These are phyloP conservation scores for Perca flavescens DNA, from an alignment of 2,113 vertebrate genomes.

Conservation along the genomic window DNA sequence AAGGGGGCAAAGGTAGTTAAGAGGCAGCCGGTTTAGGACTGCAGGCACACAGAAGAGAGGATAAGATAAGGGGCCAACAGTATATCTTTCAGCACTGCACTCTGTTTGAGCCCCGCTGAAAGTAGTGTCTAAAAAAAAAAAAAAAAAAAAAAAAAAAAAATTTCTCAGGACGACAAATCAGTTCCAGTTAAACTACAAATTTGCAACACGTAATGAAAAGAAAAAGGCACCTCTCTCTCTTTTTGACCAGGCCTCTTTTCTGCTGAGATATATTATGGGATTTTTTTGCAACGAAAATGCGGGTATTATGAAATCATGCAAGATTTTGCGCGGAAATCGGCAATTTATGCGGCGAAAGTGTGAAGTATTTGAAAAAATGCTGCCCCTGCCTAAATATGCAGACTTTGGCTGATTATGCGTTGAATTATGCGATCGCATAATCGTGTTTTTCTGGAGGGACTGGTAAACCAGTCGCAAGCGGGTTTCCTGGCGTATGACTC, in stretches of 20 bases:
- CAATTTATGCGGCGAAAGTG: too few relatives aligned
- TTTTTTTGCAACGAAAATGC: too few relatives aligned
- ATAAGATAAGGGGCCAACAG: slow-evolving; percentile 51
- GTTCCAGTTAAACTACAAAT: slow-evolving; percentile 50
- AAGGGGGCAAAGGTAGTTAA: slow-evolving; percentile 65
- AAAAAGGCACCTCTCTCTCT: slow-evolving; percentile 42
- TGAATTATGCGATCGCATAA: too few relatives aligned
- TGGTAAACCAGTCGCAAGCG: too few relatives aligned
- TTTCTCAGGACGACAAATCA: slow-evolving; percentile 56
- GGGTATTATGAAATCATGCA: too few relatives aligned
- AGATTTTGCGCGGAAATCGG: too few relatives aligned
- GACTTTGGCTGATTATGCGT: too few relatives aligned
- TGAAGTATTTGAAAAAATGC: too few relatives aligned
- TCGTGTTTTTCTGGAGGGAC: too few relatives aligned
- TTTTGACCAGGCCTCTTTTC: slow-evolving; percentile 49
- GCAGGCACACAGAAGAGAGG: slow-evolving; percentile 51
- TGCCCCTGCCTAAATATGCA: too few relatives aligned
- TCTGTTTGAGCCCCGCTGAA: slow-evolving; percentile 52
- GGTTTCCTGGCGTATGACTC: too few relatives aligned
- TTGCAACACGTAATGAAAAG: slow-evolving; percentile 37
- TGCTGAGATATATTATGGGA: too few relatives aligned
- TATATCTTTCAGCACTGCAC: slow-evolving; percentile 62
- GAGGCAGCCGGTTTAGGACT: slow-evolving; percentile 50
- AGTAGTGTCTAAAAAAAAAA: slow-evolving; percentile 28
- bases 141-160: slow-evolving; percentile 40